Conservation (phyloP, 2,113 vertebrate genomes). For the Tragulus kanchil region DNA sequence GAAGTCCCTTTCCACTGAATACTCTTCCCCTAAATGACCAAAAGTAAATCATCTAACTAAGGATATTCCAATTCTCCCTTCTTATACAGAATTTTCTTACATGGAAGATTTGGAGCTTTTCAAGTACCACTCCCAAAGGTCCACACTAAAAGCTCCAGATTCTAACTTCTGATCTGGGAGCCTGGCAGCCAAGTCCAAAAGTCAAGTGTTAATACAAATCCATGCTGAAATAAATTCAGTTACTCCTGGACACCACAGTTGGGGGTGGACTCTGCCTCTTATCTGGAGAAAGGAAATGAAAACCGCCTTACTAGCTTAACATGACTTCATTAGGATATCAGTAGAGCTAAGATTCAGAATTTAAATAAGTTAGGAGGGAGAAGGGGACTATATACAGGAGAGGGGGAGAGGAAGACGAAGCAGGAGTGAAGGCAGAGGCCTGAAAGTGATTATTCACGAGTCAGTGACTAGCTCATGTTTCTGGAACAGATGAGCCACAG, state of each 20-base stretch:
- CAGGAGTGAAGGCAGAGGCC: not conserved
- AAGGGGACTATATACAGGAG: not conserved
- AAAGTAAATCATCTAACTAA: not conserved
- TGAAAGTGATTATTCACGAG: not conserved
- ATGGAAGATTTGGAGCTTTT: not conserved
- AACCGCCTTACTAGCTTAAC: not conserved
- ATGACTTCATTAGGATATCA: not conserved
- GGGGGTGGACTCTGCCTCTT: not conserved
- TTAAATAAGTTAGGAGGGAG: not conserved
- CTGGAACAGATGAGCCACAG: not conserved
- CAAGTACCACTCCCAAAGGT: not conserved
- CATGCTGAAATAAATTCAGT: not conserved
- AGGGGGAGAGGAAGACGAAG: not conserved
- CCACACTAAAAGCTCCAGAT: not conserved
- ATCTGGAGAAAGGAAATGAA: constrained; percentile 4
- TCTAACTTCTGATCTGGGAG: not conserved
- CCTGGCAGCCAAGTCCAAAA: not conserved
- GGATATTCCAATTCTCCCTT: not conserved
- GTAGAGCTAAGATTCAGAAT: not conserved
- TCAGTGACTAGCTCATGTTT: not conserved
- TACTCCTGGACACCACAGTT: not conserved
- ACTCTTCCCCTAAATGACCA: not conserved
- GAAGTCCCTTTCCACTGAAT: not conserved
- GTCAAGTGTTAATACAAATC: not conserved
- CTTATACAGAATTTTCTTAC: not conserved